Conservation (phyloP, 1,140 invertebrate species). For the Drosophila teissieri region DNA sequence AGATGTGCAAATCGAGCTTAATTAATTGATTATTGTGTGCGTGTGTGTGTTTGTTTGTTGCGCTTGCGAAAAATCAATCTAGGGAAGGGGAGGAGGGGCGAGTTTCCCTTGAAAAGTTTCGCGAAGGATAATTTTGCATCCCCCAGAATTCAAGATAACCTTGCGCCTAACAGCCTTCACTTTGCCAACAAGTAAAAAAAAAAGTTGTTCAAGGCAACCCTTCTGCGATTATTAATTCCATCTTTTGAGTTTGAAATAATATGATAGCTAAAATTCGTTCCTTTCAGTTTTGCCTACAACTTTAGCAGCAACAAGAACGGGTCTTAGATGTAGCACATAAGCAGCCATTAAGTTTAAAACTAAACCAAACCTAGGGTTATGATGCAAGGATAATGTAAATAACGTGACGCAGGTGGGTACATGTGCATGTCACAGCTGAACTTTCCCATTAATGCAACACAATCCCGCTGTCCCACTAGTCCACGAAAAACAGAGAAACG, state of each 20-base stretch:
- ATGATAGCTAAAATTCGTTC: neutral
- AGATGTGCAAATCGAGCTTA: constrained; percentile 15
- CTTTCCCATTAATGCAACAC: neutral
- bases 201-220: too few species aligned
- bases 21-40: constrained; percentile 35
- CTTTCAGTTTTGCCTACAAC: constrained; percentile 31
- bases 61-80: constrained; percentile 34
- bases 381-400: constrained; percentile 44
- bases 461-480: constrained; percentile 5
- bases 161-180: constrained; percentile 15
- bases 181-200: neutral
- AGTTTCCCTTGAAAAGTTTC: constrained; percentile 5
- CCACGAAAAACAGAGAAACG: constrained; percentile 19
- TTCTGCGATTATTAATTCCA: too few species aligned
- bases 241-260: too few species aligned
- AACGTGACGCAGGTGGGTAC: constrained; percentile 10
- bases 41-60: neutral
- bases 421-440: neutral
- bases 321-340: constrained; percentile 69
- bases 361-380: constrained; percentile 53
- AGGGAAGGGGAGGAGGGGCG: neutral
- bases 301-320: constrained; percentile 63
- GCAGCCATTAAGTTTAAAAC: constrained; percentile 40
- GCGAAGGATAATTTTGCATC: constrained; percentile 7
- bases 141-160: constrained; percentile 4